Base-by-base conservation (phyloP, 2,113 vertebrate species). In the Bostrychus sinensis region DNA sequence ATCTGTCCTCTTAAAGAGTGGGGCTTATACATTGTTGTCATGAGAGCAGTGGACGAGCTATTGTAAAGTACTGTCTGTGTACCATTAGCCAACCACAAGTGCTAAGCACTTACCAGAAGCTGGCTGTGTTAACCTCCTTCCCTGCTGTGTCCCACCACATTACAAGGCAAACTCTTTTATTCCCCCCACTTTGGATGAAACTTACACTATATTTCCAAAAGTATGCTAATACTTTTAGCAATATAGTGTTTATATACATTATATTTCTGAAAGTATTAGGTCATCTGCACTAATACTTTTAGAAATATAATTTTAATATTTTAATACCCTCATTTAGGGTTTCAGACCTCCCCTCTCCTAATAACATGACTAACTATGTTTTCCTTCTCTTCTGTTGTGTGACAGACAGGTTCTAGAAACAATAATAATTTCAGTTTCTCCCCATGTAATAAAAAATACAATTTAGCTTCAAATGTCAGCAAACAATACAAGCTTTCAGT, bases 101-200 rank as follows among this genome's bases (percentile, higher is more conserved):
- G 72, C 87, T 75, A 38, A 86, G 80, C 67, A 84, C 77, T 88
- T 86, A 88, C 70, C 81, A 88, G 72, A 86, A 83, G 63, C 77
- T 53, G 13, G 70, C 66, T 67, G 74, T 72, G 71, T 85, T 84
- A 82, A 82, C 80, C 70, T 75, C 70, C 51, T 67, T 37, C 37
- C 36, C 42, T 48, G 56, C 66, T 28, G 14, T 37, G 38, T 23
- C 25, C 8, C 54, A 41, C 43, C 61, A 51, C 55, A 30, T 20
- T 17, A 32, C 17, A 34, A 17, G 2, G 26, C 54, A 1, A 53
- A 74, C 58, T 28, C 39, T 30, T 55, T 45, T n/a, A 37, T 11
- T 65, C 42, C 56, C 32, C 55, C 70, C 20, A 55, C 46, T 53
- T 54, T 16, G 48, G 56, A 65, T 16, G 16, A 75, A 78, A 71